Base-by-base conservation (phyloP, 2,888 invertebrate species). In the Epicampocera succincta region DNA sequence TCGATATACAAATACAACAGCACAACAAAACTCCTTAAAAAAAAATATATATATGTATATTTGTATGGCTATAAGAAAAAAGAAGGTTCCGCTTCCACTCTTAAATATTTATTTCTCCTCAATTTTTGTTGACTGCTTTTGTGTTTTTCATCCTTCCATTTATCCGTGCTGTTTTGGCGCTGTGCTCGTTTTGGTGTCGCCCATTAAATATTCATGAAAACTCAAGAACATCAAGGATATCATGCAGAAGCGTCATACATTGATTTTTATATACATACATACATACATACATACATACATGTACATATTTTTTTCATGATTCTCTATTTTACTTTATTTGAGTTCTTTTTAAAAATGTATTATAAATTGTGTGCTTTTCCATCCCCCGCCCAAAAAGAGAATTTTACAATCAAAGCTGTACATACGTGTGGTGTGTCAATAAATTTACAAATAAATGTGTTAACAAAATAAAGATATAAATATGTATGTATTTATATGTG, bases 161-260 rank as follows among this genome's bases (percentile, higher is more conserved):
- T 17, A 33, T 21, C 21, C 33, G 25, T 40, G 56, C 29, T 54
- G 29, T 76, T 54, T 48, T 9, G 4, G n/a, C 42, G n/a, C 13
- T 9, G 13, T 76, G n/a, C 65, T 78, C 61, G 66, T 75, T 78
- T 71, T 54, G 58, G 54, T 80, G 74, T 82, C 66, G 72, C 66
- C 76, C 72, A 81, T 84, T 80, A 74, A 83, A 83, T 84, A 83
- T 84, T 81, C 84, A 84, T 84, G 80, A 73, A 81, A 74, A 73
- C 46, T 71, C 69, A 46, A 75, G 72, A 69, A 77, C 61, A 52
- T 68, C 65, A 58, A 73, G 46, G 52, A 71, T 63, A 69, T 75
- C 63, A 80, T 58, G 56, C 68, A 65, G 63, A 80, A 80, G 60
- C 44, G 58, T 74, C 60, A 65, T 66, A 66, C 65, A 21, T 77